These are phyloP conservation scores for Drosophila virilis DNA, from an alignment of 1,140 invertebrate species.

Conservation along the genomic window DNA sequence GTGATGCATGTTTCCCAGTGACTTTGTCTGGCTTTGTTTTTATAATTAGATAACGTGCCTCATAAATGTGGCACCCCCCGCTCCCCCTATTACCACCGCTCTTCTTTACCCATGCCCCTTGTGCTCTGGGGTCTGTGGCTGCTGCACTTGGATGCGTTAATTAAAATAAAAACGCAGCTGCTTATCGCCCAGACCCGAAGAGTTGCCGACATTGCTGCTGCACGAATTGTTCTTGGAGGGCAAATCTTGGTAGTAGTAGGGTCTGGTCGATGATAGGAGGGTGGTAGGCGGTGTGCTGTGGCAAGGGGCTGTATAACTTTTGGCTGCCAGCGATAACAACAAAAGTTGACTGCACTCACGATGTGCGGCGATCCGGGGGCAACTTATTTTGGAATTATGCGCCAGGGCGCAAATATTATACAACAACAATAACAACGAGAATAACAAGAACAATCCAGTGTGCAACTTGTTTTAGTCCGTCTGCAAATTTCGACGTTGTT, in stretches of 20 bases:
- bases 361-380: neutral
- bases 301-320: slow-evolving; percentile 45
- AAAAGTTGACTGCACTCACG: slow-evolving; percentile 66
- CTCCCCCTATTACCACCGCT: too few relatives aligned
- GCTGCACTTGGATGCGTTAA: slow-evolving; percentile 62
- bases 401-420: slow-evolving; percentile 56
- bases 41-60: slow-evolving; percentile 69
- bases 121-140: slow-evolving; percentile 6
- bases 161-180: slow-evolving; percentile 72
- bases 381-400: slow-evolving; percentile 79
- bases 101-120: too few relatives aligned
- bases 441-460: slow-evolving; percentile 18
- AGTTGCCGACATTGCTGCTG: slow-evolving; percentile 7
- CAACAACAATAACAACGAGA: slow-evolving; percentile 8
- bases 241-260: slow-evolving; percentile 4
- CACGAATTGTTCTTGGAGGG: slow-evolving; percentile 25
- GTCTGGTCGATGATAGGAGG: neutral
- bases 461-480: slow-evolving; percentile 8
- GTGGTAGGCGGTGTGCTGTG: neutral
- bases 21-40: slow-evolving; percentile 32
- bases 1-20: slow-evolving; percentile 14
- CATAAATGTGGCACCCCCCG: slow-evolving; percentile 32
- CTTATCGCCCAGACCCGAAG: slow-evolving; percentile 34
- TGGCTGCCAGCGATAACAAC: slow-evolving; percentile 70
- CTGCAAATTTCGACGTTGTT: slow-evolving; percentile 62